These are phyloP conservation scores for Halichoerus grypus DNA, from an alignment of 2,113 vertebrate genomes.

Conservation along the genomic window DNA sequence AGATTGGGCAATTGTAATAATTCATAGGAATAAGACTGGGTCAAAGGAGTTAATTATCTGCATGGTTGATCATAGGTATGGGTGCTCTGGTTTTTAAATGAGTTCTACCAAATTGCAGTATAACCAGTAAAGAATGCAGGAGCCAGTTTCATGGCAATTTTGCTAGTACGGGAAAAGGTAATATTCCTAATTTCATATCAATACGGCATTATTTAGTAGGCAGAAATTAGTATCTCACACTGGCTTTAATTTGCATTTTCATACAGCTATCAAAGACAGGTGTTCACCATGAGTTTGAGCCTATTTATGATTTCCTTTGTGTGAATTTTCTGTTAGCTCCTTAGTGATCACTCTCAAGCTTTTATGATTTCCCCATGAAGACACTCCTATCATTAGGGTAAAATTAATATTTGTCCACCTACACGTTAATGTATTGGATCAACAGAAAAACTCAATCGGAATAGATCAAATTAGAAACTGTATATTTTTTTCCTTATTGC, in stretches of 20 bases:
- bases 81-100: not conserved
- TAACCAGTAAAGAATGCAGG: not conserved
- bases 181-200: not conserved
- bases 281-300: not conserved
- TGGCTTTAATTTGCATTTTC: not conserved
- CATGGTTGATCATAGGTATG: not conserved
- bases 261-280: not conserved
- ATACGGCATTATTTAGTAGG: not conserved
- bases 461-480: not conserved
- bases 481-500: not conserved
- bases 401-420: not conserved
- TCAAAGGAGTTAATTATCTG: not conserved
- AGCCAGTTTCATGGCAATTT: not conserved
- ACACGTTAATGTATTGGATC: not conserved
- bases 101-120: not conserved
- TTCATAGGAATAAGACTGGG: not conserved
- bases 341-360: not conserved
- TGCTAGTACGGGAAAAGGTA: not conserved
- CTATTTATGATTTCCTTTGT: not conserved
- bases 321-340: not conserved
- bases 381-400: not conserved
- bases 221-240: not conserved
- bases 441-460: not conserved
- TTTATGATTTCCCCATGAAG: not conserved
- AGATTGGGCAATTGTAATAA: not conserved